phyloP scores from a whole-genome alignment of 53 echinoderm and acorn worm species.

The Holothuria scabra region DNA sequence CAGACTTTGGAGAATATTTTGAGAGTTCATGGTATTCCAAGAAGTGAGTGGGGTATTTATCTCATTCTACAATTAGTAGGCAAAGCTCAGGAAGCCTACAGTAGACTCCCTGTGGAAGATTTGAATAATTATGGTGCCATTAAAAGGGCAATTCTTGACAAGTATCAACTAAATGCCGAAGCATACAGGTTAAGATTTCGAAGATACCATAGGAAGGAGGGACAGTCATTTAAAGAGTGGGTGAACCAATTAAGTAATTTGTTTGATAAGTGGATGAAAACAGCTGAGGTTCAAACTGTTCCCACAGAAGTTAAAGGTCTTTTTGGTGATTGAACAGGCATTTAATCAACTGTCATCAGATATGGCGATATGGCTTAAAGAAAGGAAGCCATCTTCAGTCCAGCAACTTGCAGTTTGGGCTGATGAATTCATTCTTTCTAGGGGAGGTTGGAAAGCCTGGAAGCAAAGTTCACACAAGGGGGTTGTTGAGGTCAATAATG shows the following conservation, averaged over 20 bases:
- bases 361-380: no score
- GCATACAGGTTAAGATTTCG: background rate
- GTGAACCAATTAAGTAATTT: background rate
- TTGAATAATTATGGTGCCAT: constrained; percentile 5
- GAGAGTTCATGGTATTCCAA: background rate
- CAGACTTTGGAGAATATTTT: background rate
- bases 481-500: no score
- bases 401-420: no score
- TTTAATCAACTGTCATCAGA: background rate
- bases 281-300: background rate
- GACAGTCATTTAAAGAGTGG: constrained; percentile 2
- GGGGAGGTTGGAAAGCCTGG: no score
- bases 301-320: background rate
- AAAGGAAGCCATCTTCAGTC: no score
- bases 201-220: background rate
- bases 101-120: background rate
- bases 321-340: background rate
- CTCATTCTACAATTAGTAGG: background rate
- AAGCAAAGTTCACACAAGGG: no score
- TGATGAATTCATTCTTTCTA: no score
- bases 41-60: background rate
- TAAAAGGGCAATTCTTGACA: background rate
- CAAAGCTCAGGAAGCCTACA: background rate
- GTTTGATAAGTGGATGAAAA: background rate
- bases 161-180: constrained; percentile 3